These are phyloP conservation scores for Watsonalla cultraria DNA, from an alignment of 2,888 invertebrate genomes.

Conservation along the genomic window DNA sequence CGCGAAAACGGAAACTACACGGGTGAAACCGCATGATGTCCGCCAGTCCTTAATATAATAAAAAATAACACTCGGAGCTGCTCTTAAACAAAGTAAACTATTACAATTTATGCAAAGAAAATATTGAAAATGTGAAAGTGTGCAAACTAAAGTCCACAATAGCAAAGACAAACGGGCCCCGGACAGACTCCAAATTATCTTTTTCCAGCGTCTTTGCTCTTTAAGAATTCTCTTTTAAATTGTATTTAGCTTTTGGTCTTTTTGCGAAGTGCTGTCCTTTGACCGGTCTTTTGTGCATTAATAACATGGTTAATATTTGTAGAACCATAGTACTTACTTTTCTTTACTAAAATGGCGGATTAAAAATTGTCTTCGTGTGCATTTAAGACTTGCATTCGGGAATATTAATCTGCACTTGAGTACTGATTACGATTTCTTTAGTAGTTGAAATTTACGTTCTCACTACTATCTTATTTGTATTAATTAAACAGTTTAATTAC, in stretches of 20 bases:
- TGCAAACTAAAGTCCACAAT: conserved; percentile 72
- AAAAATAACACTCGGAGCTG: too few relatives aligned
- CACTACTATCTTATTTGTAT: too few relatives aligned
- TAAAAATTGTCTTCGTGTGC: background rate
- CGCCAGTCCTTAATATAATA: too few relatives aligned
- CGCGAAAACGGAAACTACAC: too few relatives aligned
- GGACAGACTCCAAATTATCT: conserved; percentile 59
- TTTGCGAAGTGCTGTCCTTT: conserved; percentile 63
- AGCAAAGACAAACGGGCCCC: conserved; percentile 69
- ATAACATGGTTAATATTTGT: conserved; percentile 52
- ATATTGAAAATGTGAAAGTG: conserved; percentile 74
- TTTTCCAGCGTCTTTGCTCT: conserved; percentile 69
- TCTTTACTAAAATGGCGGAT: conserved; percentile 15
- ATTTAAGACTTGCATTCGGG: too few relatives aligned
- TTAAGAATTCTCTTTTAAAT: conserved; percentile 77
- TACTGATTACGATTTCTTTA: too few relatives aligned
- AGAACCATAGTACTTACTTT: conserved; percentile 20
- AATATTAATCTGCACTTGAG: too few relatives aligned
- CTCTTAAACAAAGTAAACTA: conserved; percentile 31
- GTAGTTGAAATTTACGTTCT: too few relatives aligned
- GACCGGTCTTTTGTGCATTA: conserved; percentile 60
- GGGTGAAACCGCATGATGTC: too few relatives aligned
- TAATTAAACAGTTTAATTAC: too few relatives aligned
- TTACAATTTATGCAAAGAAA: conserved; percentile 66
- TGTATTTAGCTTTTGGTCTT: conserved; percentile 70